Evolutionary conservation across 35 echinoderm and acorn worm genomes (phyloP).

Genomic region (Strongylocentrotus purpuratus): DNA sequence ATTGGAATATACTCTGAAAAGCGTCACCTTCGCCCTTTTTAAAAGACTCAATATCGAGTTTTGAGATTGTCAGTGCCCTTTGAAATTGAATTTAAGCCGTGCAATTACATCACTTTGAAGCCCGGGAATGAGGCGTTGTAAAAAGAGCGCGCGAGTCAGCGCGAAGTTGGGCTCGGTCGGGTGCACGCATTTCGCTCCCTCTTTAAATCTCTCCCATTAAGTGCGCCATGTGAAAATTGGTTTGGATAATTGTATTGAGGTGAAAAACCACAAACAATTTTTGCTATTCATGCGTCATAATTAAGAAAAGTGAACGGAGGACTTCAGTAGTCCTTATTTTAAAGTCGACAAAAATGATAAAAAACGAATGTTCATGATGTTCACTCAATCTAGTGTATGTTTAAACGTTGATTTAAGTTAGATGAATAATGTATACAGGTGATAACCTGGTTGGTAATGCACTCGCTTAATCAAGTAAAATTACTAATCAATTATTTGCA

Average conservation of each 20-base stretch:
- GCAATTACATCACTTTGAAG: conserved; percentile 21
- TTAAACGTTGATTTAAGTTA: too few species aligned
- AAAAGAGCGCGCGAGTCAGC: neutral
- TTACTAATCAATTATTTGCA: too few species aligned
- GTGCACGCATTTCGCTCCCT: neutral
- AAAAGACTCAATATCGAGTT: conserved; percentile 39
- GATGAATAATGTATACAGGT: too few species aligned
- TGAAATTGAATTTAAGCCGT: conserved; percentile 39
- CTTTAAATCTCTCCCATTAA: neutral
- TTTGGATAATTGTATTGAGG: conserved; percentile 7
- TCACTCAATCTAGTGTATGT: neutral
- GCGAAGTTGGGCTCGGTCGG: neutral
- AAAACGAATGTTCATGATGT: neutral
- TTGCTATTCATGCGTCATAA: neutral
- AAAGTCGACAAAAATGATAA: neutral
- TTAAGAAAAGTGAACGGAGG: neutral
- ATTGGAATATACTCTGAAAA: neutral
- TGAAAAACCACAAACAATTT: conserved; percentile 22
- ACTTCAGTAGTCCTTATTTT: neutral
- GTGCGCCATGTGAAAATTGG: conserved; percentile 6
- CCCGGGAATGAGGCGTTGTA: neutral
- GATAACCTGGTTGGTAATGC: too few species aligned
- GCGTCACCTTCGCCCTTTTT: neutral
- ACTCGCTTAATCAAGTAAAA: too few species aligned
- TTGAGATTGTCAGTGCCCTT: conserved; percentile 1